A percentile compares a stretch with the other conserved stretches of the same genome.
Evolutionary conservation across 92 coral and sea anemone species (phyloP).

Genomic region (Virgularia gustaviana): DNA sequence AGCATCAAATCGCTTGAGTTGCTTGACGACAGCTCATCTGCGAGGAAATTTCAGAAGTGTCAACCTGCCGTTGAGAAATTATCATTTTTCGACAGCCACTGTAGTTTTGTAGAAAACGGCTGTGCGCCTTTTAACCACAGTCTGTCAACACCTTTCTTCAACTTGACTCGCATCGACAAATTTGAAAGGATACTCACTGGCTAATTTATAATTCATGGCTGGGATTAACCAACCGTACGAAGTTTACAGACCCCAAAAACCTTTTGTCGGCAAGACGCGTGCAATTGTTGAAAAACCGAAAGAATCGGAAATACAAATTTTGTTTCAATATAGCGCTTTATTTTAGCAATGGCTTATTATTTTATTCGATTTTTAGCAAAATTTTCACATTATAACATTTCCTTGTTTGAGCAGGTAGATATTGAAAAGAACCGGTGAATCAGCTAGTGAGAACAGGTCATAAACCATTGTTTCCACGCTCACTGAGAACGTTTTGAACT

Average conservation of each 20-base stretch:
- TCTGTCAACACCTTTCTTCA: neutral
- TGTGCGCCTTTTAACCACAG: too few species aligned
- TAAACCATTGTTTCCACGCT: neutral
- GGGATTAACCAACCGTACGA: neutral
- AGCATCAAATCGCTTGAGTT: too few species aligned
- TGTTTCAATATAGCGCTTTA: too few species aligned
- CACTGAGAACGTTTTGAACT: neutral
- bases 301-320: too few species aligned
- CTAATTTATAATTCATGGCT: constrained; percentile 26
- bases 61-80: too few species aligned
- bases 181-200: constrained; percentile 25
- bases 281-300: neutral
- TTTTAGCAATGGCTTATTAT: too few species aligned
- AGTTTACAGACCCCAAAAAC: neutral
- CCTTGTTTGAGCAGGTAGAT: neutral
- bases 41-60: too few species aligned
- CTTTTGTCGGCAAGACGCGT: neutral
- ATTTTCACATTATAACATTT: too few species aligned
- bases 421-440: neutral
- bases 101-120: neutral
- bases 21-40: too few species aligned
- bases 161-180: neutral
- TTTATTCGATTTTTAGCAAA: too few species aligned
- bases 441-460: neutral
- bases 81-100: too few species aligned